Evolutionary conservation across 2,113 vertebrate genomes (phyloP), one percentile per base, ranked within the genome.

Genomic region (Forbesichthys papilliferus): DNA sequence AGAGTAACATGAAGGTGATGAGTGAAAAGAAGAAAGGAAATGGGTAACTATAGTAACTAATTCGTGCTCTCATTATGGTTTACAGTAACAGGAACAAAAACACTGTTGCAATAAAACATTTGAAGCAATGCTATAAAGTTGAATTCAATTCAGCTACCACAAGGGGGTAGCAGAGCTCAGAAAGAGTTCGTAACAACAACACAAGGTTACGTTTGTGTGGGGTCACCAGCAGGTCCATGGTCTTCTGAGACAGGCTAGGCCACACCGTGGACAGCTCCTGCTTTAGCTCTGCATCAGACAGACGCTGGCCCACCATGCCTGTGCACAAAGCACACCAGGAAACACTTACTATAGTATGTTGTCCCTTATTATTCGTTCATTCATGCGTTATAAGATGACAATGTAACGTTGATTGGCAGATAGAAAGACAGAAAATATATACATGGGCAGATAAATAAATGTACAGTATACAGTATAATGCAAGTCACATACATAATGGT

Each of bases 231-330:
- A 99, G 82, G 78, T 98, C 96, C 92, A 98, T 84, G 4, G 95
- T 96, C 86, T 98, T 99, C 83, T 95, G 95, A 16, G 96, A 97
- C 4, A 99, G 94, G 62, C 90, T 97, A 67, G 96, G 94, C 97
- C 97, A 99, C 71, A 99, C 95, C 0, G 94, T 91, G 0, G 93
- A 88, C 68, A 99, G 91, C 86, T 99, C 96, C 84, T 98, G 98
- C 73, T 95, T 94, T 59, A 99, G 64, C 79, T 96, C 95, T 0
- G 95, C 94, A 0, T 99, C 97, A 13, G 91, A 92, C 65, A 96
- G 87, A 60, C 96, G 94, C 86, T 99, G 96, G 67, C 93, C 93
- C 0, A 95, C 89, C 47, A 97, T 96, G 0, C 95, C 95, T 96
- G 83, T 1, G 74, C 61, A 70, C 20, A 5, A 52, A 2, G 7